Conservation (phyloP, 2,113 vertebrate species). For the Neogale vison region DNA sequence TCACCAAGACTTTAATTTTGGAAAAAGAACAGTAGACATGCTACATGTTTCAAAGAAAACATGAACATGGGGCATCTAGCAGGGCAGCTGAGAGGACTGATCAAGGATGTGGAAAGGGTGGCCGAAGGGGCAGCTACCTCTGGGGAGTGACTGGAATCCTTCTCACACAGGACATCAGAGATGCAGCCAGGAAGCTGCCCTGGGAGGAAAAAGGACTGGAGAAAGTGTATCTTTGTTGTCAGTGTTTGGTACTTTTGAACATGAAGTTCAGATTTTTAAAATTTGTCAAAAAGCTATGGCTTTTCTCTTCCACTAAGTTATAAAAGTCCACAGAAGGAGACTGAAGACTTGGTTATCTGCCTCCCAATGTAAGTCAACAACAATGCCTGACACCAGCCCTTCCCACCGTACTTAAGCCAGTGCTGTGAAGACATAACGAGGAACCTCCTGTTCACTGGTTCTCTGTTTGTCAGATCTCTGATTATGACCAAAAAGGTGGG, state of each 20-base stretch:
- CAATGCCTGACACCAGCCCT: background rate
- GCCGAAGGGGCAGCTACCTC: background rate
- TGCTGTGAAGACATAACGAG: background rate
- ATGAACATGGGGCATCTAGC: background rate
- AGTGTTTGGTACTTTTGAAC: background rate
- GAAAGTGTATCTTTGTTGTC: background rate
- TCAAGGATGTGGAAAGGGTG: rapidly evolving
- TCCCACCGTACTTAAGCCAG: background rate
- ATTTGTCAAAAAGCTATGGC: background rate
- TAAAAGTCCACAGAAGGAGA: background rate
- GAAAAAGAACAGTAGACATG: background rate
- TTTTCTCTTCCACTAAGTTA: background rate
- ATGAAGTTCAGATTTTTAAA: background rate
- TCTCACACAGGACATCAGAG: background rate
- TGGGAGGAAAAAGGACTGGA: background rate
- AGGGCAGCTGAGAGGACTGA: background rate
- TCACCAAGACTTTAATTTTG: background rate
- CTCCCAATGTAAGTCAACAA: background rate
- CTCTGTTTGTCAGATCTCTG: background rate
- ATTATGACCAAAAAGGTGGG: background rate
- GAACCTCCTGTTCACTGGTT: background rate
- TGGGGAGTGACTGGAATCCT: background rate
- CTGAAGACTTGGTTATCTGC: background rate
- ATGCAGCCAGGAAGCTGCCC: background rate
- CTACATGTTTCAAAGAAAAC: background rate